A percentile compares a stretch with the other conserved stretches of the same genome.
These are phyloP conservation scores for fruit fly (Drosophila melanogaster) DNA, from an alignment of 1,140 invertebrate genomes.

Conservation along the genomic window DNA sequence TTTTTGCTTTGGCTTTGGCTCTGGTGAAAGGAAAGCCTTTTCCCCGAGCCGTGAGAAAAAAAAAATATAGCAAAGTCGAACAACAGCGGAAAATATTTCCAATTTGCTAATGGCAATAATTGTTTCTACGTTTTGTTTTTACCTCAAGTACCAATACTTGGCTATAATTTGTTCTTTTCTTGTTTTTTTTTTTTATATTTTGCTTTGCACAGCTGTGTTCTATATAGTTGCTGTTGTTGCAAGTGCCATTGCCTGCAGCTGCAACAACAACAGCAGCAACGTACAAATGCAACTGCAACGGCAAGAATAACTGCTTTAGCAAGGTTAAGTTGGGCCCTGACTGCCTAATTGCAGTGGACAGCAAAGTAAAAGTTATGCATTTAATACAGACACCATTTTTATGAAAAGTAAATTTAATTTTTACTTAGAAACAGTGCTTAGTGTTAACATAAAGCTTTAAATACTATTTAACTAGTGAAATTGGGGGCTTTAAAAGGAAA, in stretches of 20 bases:
- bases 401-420: too few relatives aligned
- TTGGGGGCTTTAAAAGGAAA: too few relatives aligned
- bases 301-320: constrained; percentile 53
- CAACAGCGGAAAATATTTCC: constrained; percentile 55
- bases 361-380: constrained; percentile 6
- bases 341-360: constrained; percentile 42
- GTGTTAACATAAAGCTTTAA: too few relatives aligned
- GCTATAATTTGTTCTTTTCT: constrained; percentile 38
- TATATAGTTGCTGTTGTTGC: constrained; percentile 67
- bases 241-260: constrained; percentile 64
- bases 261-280: constrained; percentile 57
- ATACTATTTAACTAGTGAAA: too few relatives aligned
- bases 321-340: constrained; percentile 66
- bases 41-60: constrained; percentile 62
- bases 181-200: not conserved
- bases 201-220: constrained; percentile 67
- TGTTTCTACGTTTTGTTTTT: constrained; percentile 43
- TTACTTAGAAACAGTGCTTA: too few relatives aligned
- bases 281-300: constrained; percentile 39
- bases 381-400: too few relatives aligned
- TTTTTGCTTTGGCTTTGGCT: constrained; percentile 40
- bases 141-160: constrained; percentile 42
- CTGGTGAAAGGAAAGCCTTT: constrained; percentile 73
- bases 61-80: constrained; percentile 67
- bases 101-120: constrained; percentile 75